Base-by-base conservation (phyloP, 64 coral and sea anemone species). In the Dendrophyllia cribrosa region DNA sequence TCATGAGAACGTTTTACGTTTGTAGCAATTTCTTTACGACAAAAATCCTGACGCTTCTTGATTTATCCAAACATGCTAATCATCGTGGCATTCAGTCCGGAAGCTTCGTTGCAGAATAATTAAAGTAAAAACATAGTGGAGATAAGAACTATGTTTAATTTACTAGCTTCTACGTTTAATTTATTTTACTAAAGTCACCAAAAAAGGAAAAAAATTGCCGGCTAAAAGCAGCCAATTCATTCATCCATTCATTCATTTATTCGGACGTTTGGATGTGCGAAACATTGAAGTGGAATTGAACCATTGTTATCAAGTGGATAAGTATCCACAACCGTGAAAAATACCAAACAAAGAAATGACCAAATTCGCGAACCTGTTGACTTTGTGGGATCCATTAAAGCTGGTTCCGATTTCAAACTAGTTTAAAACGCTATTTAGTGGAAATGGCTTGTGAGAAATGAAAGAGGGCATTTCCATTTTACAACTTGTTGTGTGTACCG, bases 281-380 rank as follows among this genome's bases (percentile, higher is more conserved):
- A 20, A 45, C 46, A 22, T 67, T 66, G 44, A 49, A 84, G 44
- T 51, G 62, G 48, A 83, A 20, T 5, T 44, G 2, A 51, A 23
- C 19, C 19, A 50, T 68, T 50, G 62, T 84, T 46, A 67, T 67
- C 45, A 43, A 43, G 9, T 84, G 44, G 62, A 66, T 51, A 83
- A 51, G 44, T 20, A 68, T 44, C 62, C 5, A 84, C 62, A 68
- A 84, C 44, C 62, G 61, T 66, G 62, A 84, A 67, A 21, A 24
- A 67, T 20, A 14, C 10, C 53, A 78, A 82, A 84, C 46, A 84
- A 84, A 84, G 80, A 84, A 67, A 84, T 51, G 5, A 15, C 12
- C 43, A 67, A 51, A 84, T 67, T 84, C 20, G 45, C 9, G 11
- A 14, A 7, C 72, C 45, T 84, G 67, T 67, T 84, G 80, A 66